Conservation (phyloP, 1,140 invertebrate genomes). For the Rhyacophila brunnea region DNA sequence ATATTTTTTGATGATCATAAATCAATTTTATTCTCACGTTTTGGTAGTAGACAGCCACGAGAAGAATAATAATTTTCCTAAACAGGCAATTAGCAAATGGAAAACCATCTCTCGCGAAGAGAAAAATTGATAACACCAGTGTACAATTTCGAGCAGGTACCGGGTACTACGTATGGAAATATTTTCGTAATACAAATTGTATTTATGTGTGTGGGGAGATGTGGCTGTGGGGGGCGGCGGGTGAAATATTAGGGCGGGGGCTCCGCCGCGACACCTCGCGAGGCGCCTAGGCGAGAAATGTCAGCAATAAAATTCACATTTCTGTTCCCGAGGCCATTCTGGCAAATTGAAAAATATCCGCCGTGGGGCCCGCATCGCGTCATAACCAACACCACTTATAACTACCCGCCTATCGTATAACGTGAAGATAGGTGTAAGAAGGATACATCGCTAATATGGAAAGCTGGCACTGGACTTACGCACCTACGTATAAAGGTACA, state of each 20-base stretch:
- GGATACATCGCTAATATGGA: too few species aligned
- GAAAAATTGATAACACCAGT: too few species aligned
- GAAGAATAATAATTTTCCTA: too few species aligned
- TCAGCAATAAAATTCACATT: slow-evolving; percentile 37
- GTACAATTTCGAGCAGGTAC: background rate
- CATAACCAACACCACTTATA: background rate
- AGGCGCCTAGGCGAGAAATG: slow-evolving; percentile 45
- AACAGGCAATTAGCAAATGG: too few species aligned
- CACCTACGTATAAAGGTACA: too few species aligned
- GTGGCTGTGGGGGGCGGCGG: slow-evolving; percentile 43
- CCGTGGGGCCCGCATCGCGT: slow-evolving; percentile 18
- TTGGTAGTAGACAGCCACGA: too few species aligned
- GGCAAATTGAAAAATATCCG: slow-evolving; percentile 50
- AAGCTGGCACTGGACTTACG: too few species aligned
- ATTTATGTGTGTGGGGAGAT: slow-evolving; percentile 27
- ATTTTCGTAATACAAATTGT: slow-evolving; percentile 31
- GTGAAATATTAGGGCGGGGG: slow-evolving; percentile 47
- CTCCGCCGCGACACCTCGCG: slow-evolving; percentile 45
- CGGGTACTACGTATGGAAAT: slow-evolving; percentile 4
- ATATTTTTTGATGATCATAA: too few species aligned
- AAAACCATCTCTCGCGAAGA: too few species aligned
- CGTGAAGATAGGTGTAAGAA: too few species aligned
- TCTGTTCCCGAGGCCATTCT: slow-evolving; percentile 41
- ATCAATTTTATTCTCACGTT: too few species aligned
- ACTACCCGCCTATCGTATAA: too few species aligned